phyloP scores from a whole-genome alignment of 1,140 invertebrate genomes.

The Cataglyphis hispanica region DNA sequence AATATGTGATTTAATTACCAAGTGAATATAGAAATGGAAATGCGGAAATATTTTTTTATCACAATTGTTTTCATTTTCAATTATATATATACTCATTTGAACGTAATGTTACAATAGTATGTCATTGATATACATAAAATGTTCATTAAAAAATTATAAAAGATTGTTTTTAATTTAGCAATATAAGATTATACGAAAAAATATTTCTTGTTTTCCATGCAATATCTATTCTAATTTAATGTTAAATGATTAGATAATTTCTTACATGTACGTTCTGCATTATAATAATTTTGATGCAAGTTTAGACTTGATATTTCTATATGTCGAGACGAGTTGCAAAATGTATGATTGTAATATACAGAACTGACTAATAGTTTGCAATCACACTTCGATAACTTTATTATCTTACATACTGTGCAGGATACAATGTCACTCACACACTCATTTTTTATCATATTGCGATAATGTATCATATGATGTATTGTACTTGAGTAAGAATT shows the following conservation, averaged over 20 bases:
- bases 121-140: not conserved
- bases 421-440: not conserved
- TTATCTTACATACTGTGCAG: not conserved
- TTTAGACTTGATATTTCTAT: conserved; percentile 42
- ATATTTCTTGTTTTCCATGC: not conserved
- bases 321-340: conserved; percentile 16
- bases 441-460: not conserved
- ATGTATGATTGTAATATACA: conserved; percentile 66
- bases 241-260: conserved; percentile 49
- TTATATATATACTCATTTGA: conserved; percentile 26
- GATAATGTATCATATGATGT: conserved; percentile 38
- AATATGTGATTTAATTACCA: not conserved
- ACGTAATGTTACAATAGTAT: conserved; percentile 27
- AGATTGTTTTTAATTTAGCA: not conserved
- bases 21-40: not conserved
- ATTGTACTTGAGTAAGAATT: conserved; percentile 39
- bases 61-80: conserved; percentile 32
- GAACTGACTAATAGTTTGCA: conserved; percentile 58
- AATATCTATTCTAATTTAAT: conserved; percentile 20
- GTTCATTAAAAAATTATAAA: not conserved
- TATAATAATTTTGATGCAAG: conserved; percentile 54
- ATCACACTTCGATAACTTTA: conserved; percentile 39
- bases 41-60: not conserved
- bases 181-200: conserved; percentile 10
- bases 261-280: conserved; percentile 26